These are phyloP conservation scores for Sebastes elongatus DNA, from an alignment of 2,797 vertebrate species.

Conservation along the genomic window DNA sequence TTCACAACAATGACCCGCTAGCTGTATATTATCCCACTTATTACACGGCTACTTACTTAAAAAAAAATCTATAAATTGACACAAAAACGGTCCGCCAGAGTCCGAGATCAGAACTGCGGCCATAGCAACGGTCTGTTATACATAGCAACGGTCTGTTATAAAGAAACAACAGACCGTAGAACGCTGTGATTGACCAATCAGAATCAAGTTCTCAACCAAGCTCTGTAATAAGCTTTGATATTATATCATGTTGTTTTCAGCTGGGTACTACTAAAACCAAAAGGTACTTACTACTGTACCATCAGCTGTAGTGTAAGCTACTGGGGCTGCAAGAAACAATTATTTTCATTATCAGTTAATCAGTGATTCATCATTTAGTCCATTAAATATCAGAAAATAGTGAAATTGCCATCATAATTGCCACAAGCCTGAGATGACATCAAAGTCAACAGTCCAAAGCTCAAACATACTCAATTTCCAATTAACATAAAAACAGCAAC, in stretches of 20 bases:
- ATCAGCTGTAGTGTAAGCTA: not conserved
- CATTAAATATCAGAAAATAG: not conserved
- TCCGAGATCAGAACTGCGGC: no score
- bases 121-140: no score
- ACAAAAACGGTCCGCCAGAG: no score
- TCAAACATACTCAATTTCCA: not conserved
- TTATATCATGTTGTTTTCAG: not conserved
- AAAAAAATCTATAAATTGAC: no score
- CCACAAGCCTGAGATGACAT: not conserved
- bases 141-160: no score
- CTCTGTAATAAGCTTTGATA: not conserved
- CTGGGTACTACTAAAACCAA: not conserved
- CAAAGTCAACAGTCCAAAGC: not conserved
- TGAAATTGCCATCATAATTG: not conserved
- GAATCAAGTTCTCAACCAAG: fast-evolving
- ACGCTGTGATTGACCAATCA: no score
- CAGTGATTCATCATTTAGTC: not conserved
- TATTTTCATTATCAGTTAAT: not conserved
- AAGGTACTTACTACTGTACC: no score
- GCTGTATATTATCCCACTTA: no score
- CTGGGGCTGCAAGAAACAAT: not conserved
- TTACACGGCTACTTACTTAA: no score
- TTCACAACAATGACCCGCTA: no score
- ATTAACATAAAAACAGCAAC: not conserved
- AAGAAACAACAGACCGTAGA: no score